A percentile compares a stretch with the other conserved stretches of the same genome.
These are phyloP conservation scores for Agelaius tricolor DNA, from an alignment of 2,113 vertebrate genomes.

Conservation along the genomic window DNA sequence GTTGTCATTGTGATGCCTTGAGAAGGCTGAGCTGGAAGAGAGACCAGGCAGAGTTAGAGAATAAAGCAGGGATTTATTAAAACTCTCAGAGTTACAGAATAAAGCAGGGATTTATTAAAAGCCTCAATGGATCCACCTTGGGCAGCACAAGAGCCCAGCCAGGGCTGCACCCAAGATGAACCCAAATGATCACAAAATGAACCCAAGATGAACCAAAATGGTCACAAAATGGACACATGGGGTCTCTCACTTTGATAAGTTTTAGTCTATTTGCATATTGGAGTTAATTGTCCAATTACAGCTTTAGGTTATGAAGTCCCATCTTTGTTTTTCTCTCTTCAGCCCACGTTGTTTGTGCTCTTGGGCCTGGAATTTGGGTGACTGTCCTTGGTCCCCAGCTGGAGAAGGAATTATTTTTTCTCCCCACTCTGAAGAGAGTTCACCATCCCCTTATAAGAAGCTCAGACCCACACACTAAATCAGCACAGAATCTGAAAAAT, in stretches of 20 bases:
- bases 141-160: background rate
- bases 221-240: rapidly evolving
- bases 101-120: background rate
- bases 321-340: background rate
- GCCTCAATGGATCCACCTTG: background rate
- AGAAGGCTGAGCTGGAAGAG: background rate
- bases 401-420: background rate
- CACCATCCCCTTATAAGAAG: background rate
- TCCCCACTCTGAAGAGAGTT: background rate
- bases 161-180: background rate
- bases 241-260: background rate
- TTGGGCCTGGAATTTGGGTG: background rate
- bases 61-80: background rate
- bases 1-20: background rate
- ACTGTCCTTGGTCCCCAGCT: background rate
- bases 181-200: background rate
- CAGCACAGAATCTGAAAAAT: background rate
- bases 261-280: background rate
- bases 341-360: background rate
- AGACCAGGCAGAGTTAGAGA: background rate
- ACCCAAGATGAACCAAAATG: background rate
- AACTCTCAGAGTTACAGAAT: background rate
- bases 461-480: background rate
- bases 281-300: background rate
- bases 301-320: background rate